Evolutionary conservation across 2,888 invertebrate species (phyloP).

Genomic region (Cremastobaeus sp.): DNA sequence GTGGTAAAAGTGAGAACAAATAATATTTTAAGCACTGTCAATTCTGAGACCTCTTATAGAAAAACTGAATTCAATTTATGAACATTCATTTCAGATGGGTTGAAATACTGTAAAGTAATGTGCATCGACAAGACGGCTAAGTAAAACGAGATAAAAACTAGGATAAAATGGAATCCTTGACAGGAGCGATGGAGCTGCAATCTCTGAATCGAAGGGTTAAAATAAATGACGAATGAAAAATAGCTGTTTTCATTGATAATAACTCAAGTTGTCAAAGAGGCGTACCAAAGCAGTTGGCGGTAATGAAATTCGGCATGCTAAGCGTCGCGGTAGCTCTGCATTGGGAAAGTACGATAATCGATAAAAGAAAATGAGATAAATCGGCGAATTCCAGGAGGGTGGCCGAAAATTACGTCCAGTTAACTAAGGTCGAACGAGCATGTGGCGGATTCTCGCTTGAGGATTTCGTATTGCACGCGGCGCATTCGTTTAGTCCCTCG

Average conservation of each 20-base stretch:
- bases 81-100: no score
- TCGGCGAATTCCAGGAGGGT: constrained; percentile 40
- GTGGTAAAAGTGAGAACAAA: no score
- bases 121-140: no score
- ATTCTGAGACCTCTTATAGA: no score
- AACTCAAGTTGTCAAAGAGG: constrained; percentile 18
- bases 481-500: constrained; percentile 25
- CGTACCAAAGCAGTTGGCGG: constrained; percentile 7
- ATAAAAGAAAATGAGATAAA: constrained; percentile 28
- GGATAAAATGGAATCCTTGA: no score
- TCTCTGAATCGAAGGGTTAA: no score
- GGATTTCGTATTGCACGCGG: constrained; percentile 49
- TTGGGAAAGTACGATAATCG: constrained; percentile 21
- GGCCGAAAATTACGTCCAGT: constrained; percentile 40
- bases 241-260: constrained; percentile 17
- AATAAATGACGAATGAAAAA: no score
- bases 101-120: no score
- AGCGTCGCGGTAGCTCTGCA: constrained; percentile 14
- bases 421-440: constrained; percentile 51
- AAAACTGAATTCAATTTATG: no score
- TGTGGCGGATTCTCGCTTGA: constrained; percentile 57
- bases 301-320: constrained; percentile 29
- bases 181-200: no score
- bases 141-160: no score
- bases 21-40: no score